These are phyloP conservation scores for Caenorhabditis brenneri DNA, from an alignment of 1,140 invertebrate species.

Conservation along the genomic window DNA sequence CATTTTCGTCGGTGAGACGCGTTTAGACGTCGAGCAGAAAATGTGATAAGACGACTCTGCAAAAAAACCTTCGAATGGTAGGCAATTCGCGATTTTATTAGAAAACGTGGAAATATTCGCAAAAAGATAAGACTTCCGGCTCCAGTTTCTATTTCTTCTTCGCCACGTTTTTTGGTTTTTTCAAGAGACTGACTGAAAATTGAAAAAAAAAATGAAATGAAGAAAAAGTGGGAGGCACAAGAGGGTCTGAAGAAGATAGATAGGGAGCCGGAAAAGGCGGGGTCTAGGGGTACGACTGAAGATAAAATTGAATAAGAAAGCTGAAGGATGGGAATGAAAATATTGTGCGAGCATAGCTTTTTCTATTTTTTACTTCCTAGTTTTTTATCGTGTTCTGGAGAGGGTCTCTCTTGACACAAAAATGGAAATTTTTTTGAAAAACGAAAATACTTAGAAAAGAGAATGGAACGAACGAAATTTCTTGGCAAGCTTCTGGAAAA, in stretches of 20 bases:
- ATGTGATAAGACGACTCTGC: constrained; percentile 21
- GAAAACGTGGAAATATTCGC: constrained; percentile 8
- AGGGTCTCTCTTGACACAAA: too few relatives aligned
- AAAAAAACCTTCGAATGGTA: neutral
- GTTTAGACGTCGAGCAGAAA: constrained; percentile 32
- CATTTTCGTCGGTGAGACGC: constrained; percentile 39
- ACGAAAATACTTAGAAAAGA: neutral
- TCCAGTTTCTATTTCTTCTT: neutral
- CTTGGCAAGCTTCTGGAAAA: neutral
- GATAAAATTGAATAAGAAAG: constrained; percentile 44
- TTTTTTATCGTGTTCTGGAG: neutral
- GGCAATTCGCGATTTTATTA: neutral
- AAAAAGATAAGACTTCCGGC: constrained; percentile 33
- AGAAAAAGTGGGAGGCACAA: neutral
- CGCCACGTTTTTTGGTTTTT: neutral
- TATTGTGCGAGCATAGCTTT: neutral
- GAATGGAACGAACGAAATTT: constrained; percentile 19
- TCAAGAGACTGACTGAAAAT: neutral
- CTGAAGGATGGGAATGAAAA: constrained; percentile 37
- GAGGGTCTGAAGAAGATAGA: neutral
- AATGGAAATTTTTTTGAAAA: too few relatives aligned
- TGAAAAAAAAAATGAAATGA: neutral
- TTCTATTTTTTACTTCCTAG: neutral
- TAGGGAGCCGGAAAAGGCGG: constrained; percentile 14
- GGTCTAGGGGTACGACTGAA: neutral